Evolutionary conservation across 2,113 vertebrate species (phyloP).

Genomic region (Mobula birostris): DNA sequence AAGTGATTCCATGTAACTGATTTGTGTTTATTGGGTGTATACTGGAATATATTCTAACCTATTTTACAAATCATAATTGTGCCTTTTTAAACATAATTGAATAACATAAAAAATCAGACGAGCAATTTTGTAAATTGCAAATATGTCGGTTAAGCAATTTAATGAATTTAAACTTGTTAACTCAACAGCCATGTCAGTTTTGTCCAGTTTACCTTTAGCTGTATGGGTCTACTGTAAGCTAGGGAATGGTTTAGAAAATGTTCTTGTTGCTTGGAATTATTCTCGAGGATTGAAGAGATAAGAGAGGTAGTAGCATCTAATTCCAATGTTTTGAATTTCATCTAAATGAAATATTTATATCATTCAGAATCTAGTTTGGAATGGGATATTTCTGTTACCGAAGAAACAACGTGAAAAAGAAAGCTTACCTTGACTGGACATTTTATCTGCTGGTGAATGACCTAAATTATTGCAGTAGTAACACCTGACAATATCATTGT

Average conservation of each 20-base stretch:
- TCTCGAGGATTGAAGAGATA: neutral
- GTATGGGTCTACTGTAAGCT: neutral
- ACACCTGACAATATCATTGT: neutral
- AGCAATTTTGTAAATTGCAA: neutral
- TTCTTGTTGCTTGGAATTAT: neutral
- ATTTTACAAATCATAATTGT: neutral
- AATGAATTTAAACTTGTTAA: neutral
- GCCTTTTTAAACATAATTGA: neutral
- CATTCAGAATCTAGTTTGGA: neutral
- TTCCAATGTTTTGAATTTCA: neutral
- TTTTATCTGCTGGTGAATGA: neutral
- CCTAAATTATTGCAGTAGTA: neutral
- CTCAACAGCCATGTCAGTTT: neutral
- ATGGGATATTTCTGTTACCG: neutral
- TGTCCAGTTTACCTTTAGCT: neutral
- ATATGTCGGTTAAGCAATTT: neutral
- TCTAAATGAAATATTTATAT: no score
- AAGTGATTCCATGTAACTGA: no score
- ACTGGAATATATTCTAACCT: no score
- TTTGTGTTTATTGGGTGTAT: no score
- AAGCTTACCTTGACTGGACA: neutral
- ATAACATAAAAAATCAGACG: neutral
- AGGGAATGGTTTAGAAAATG: neutral
- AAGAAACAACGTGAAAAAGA: neutral
- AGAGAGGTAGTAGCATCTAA: neutral